Percentiles rank a stretch among this genome's conserved stretches.
These are phyloP conservation scores for Prinia subflava DNA, from an alignment of 2,113 vertebrate species.

Conservation along the genomic window DNA sequence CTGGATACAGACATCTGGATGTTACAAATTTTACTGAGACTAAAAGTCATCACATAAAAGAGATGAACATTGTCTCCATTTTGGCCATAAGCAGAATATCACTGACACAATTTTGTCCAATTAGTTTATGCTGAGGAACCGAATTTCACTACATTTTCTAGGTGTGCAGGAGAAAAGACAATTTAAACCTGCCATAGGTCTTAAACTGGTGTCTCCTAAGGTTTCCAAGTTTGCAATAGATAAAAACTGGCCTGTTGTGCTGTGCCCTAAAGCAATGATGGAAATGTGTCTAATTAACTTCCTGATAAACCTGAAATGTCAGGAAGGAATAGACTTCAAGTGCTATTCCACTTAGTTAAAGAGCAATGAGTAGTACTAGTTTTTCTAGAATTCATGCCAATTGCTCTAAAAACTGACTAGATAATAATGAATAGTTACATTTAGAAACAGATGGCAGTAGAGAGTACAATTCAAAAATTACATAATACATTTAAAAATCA, in stretches of 20 bases:
- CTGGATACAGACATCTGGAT: neutral
- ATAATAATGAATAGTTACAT: neutral
- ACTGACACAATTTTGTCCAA: constrained; percentile 33
- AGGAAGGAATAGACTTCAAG: constrained; percentile 37
- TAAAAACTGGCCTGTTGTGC: constrained; percentile 45
- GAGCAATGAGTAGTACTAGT: neutral
- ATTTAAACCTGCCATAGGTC: constrained; percentile 34
- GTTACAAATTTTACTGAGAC: constrained; percentile 7
- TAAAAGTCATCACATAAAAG: neutral
- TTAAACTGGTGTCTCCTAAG: constrained; percentile 53
- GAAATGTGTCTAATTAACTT: constrained; percentile 70
- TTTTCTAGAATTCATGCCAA: constrained; percentile 24
- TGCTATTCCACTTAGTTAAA: neutral
- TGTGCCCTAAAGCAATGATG: constrained; percentile 23
- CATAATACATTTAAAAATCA: neutral
- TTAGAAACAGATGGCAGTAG: neutral
- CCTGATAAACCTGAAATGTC: constrained; percentile 64
- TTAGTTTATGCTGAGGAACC: constrained; percentile 28
- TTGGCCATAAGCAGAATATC: constrained; percentile 23
- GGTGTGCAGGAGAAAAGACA: constrained; percentile 17
- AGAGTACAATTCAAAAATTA: neutral
- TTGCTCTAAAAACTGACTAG: constrained; percentile 23
- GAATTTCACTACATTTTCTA: constrained; percentile 11
- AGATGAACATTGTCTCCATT: constrained; percentile 21
- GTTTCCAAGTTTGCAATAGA: constrained; percentile 29